These are phyloP conservation scores for Darevskia mixta DNA, from an alignment of 2,797 vertebrate genomes.

Conservation along the genomic window DNA sequence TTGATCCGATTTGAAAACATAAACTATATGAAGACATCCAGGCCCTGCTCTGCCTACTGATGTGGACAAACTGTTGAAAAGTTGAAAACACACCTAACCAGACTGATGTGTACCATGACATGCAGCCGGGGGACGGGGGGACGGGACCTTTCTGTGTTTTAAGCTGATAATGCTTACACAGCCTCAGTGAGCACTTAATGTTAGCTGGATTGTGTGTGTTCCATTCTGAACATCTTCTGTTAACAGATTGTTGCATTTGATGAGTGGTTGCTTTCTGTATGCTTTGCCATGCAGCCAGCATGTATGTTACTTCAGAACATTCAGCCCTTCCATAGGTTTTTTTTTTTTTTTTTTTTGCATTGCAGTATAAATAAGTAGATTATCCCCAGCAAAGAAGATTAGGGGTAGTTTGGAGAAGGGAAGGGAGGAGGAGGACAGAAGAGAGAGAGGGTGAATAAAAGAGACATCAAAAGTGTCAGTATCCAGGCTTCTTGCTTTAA, in stretches of 20 bases:
- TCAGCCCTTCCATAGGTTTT: slow-evolving; percentile 60
- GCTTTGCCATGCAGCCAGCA: slow-evolving; percentile 61
- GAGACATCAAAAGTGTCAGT: slow-evolving; percentile 46
- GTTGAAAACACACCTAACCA: too few relatives aligned
- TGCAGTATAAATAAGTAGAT: slow-evolving; percentile 73
- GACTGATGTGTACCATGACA: too few relatives aligned
- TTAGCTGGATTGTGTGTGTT: background rate
- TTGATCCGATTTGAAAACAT: too few relatives aligned
- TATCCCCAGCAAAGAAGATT: slow-evolving; percentile 66
- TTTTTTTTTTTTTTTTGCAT: slow-evolving; percentile 62
- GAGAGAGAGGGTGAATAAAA: slow-evolving; percentile 60
- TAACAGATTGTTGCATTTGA: slow-evolving; percentile 13
- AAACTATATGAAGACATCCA: too few relatives aligned
- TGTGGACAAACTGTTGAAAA: too few relatives aligned
- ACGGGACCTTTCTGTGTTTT: too few relatives aligned
- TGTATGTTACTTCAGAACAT: slow-evolving; percentile 56
- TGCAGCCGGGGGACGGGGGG: too few relatives aligned
- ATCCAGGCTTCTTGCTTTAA: slow-evolving; percentile 51
- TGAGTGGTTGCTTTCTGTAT: slow-evolving; percentile 40
- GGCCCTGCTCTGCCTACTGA: too few relatives aligned
- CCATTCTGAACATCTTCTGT: background rate
- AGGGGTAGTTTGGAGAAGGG: slow-evolving; percentile 54
- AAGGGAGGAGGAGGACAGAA: slow-evolving; percentile 59
- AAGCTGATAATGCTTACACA: too few relatives aligned
- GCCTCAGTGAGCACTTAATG: background rate